A percentile compares a stretch with the other conserved stretches of the same genome.
Conservation (phyloP, 2,797 vertebrate genomes). For the Squalus acanthias region DNA sequence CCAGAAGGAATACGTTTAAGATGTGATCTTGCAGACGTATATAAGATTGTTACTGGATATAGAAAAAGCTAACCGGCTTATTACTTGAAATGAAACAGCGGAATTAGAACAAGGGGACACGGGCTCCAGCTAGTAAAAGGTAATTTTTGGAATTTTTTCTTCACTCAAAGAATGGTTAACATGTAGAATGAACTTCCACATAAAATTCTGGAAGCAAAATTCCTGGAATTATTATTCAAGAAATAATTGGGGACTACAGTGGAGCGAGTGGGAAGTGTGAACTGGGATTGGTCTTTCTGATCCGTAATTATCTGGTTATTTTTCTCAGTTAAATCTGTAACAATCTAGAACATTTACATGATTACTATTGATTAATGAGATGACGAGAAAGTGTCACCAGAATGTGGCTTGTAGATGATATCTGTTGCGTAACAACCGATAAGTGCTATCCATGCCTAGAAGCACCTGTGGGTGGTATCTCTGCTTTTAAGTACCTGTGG, state of each 20-base stretch:
- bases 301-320: neutral
- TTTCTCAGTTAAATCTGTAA: neutral
- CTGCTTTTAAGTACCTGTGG: no score
- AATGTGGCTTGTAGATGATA: neutral
- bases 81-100: no score
- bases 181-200: neutral
- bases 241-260: neutral
- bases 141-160: neutral
- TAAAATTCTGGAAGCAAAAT: neutral
- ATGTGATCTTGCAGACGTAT: neutral
- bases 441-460: no score
- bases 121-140: neutral
- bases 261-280: neutral
- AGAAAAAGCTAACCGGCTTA: neutral
- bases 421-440: neutral
- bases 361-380: neutral
- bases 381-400: neutral
- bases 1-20: no score
- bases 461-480: no score
- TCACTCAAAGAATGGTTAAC: neutral
- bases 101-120: no score
- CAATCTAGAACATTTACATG: neutral
- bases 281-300: neutral
- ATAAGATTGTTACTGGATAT: neutral
- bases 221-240: neutral